A percentile compares a stretch with the other conserved stretches of the same genome.
Conservation (phyloP, 2,113 vertebrate species). For the Sinocyclocheilus grahami region DNA sequence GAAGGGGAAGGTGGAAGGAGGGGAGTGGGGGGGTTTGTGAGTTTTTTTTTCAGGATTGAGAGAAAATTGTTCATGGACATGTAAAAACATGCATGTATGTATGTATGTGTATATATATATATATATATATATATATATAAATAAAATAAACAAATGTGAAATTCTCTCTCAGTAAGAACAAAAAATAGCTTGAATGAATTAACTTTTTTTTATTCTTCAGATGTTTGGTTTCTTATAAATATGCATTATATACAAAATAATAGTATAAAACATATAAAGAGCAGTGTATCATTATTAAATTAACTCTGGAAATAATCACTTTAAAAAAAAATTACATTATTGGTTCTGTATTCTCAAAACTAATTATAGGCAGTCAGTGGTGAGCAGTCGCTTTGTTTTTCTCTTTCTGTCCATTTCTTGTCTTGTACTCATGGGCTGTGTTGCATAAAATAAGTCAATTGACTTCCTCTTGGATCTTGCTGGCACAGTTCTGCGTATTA, state of each 20-base stretch:
- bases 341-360: slow-evolving; percentile 76
- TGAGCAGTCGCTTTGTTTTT: slow-evolving; percentile 67
- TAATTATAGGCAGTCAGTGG: slow-evolving; percentile 78
- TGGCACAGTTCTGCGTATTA: slow-evolving; percentile 65
- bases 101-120: too few species aligned
- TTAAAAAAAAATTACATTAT: slow-evolving; percentile 77
- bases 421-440: slow-evolving; percentile 59
- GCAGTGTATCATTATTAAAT: slow-evolving; percentile 99
- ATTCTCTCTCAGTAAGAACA: too few species aligned
- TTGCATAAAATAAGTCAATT: slow-evolving; percentile 70
- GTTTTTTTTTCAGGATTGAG: slow-evolving; percentile 59
- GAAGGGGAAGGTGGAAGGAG: background rate
- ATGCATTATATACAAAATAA: slow-evolving; percentile 99
- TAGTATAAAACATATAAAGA: slow-evolving; percentile 99
- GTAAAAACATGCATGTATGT: background rate
- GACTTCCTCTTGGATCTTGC: slow-evolving; percentile 69
- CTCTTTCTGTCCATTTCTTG: slow-evolving; percentile 50
- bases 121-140: too few species aligned
- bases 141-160: too few species aligned
- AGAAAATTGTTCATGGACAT: slow-evolving; percentile 54
- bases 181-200: slow-evolving; percentile 63
- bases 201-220: slow-evolving; percentile 89
- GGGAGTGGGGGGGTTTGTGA: slow-evolving; percentile 18
- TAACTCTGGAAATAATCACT: slow-evolving; percentile 93
- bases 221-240: slow-evolving; percentile 97